Conservation (phyloP, 2,888 invertebrate genomes). For the Parelbella ahira region DNA sequence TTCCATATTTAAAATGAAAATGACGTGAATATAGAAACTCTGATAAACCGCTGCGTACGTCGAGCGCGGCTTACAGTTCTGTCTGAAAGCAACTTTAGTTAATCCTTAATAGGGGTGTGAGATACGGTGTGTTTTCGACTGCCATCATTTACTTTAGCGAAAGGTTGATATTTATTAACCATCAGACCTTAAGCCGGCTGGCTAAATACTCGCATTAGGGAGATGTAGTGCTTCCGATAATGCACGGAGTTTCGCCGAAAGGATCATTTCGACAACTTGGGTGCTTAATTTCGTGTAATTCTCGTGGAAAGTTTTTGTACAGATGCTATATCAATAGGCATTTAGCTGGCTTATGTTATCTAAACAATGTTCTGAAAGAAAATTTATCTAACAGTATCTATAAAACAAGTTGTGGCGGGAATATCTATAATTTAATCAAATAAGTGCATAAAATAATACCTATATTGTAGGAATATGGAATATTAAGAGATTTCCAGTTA, state of each 20-base stretch:
- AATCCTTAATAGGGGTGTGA: slow-evolving; percentile 52
- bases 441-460: too few species aligned
- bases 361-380: background rate
- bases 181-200: slow-evolving; percentile 42
- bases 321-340: slow-evolving; percentile 4
- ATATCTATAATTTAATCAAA: too few species aligned
- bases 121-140: slow-evolving; percentile 39
- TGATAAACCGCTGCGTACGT: slow-evolving; percentile 12
- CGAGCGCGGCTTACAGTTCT: slow-evolving; percentile 15
- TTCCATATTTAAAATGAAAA: slow-evolving; percentile 19
- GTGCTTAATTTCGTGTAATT: slow-evolving; percentile 25
- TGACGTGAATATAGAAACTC: background rate
- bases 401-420: too few species aligned
- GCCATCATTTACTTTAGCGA: slow-evolving; percentile 47
- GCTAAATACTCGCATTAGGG: slow-evolving; percentile 47
- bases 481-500: too few species aligned
- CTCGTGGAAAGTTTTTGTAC: slow-evolving; percentile 13
- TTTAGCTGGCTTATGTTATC: background rate
- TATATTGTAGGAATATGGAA: too few species aligned
- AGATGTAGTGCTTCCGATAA: slow-evolving; percentile 47
- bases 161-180: slow-evolving; percentile 57
- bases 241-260: slow-evolving; percentile 30
- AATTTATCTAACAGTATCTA: too few species aligned
- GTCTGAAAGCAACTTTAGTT: slow-evolving; percentile 28
- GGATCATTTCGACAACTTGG: slow-evolving; percentile 26